phyloP scores from a whole-genome alignment of 92 coral and sea anemone genomes.

The Phenganax stokvisi region DNA sequence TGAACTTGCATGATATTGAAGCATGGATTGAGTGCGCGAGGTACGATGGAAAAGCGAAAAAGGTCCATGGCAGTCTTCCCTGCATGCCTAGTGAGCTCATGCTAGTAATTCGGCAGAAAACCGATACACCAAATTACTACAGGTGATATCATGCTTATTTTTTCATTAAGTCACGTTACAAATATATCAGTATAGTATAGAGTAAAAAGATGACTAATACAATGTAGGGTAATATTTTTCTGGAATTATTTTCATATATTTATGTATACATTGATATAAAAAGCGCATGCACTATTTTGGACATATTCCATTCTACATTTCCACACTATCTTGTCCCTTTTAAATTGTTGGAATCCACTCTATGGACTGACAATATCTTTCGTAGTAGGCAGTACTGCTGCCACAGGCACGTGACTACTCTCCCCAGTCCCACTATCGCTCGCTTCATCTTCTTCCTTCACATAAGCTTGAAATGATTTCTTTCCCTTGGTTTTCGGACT shows the following conservation, averaged over 20 bases:
- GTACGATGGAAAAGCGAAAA: too few species aligned
- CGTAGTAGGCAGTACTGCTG: conserved; percentile 23
- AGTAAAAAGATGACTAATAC: not conserved
- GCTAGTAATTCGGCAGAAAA: too few species aligned
- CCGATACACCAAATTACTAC: not conserved
- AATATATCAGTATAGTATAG: not conserved
- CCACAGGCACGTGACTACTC: conserved; percentile 12
- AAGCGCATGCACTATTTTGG: not conserved
- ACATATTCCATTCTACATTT: not conserved
- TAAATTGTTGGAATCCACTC: not conserved
- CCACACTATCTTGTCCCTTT: conserved; percentile 3
- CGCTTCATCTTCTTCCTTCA: conserved; percentile 12
- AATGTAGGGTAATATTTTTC: conserved; percentile 1
- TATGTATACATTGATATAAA: not conserved
- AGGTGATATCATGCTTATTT: not conserved
- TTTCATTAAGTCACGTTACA: not conserved
- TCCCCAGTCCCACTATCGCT: conserved; percentile 7
- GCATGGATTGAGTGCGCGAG: too few species aligned
- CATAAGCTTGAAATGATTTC: conserved; percentile 19
- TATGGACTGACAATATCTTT: conserved; percentile 10
- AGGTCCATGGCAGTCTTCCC: too few species aligned
- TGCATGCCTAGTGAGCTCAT: too few species aligned
- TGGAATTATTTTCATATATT: conserved; percentile 4
- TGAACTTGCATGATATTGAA: too few species aligned
- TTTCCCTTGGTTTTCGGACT: conserved; percentile 28